Percentiles rank a stretch among this genome's conserved stretches.
Evolutionary conservation across 64 coral and sea anemone genomes (phyloP).

Genomic region (Pocillopora verrucosa): DNA sequence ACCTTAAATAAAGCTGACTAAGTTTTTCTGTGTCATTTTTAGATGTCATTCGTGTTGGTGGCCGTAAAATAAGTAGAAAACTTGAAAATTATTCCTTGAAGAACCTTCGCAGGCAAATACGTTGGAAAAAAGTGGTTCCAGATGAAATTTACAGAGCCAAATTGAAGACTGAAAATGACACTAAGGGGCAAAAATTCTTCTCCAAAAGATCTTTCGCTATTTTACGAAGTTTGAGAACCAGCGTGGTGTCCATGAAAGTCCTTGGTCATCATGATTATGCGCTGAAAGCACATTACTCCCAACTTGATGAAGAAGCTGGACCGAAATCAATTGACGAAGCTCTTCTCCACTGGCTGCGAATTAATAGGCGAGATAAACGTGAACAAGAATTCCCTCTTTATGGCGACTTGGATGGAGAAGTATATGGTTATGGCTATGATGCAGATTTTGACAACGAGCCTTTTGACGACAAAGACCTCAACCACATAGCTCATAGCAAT

Average conservation of each 20-base stretch:
- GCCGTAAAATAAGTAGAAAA: conserved; percentile 47
- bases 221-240: background rate
- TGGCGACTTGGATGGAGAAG: background rate
- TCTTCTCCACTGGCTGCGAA: conserved; percentile 55
- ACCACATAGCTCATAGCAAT: background rate
- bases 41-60: conserved; percentile 74
- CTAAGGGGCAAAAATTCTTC: background rate
- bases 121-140: background rate
- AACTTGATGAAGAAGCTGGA: background rate
- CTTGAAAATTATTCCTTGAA: conserved; percentile 38
- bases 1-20: background rate
- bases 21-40: background rate
- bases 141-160: background rate
- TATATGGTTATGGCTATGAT: background rate
- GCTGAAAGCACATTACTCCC: background rate
- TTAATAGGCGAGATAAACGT: background rate
- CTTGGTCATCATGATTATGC: background rate
- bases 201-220: background rate
- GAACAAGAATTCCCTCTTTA: background rate
- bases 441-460: too few species aligned
- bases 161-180: background rate
- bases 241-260: background rate
- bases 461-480: background rate
- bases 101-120: background rate
- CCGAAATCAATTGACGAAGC: background rate